Conservation (phyloP, 2,888 invertebrate species). For the Baronia brevicornis region DNA sequence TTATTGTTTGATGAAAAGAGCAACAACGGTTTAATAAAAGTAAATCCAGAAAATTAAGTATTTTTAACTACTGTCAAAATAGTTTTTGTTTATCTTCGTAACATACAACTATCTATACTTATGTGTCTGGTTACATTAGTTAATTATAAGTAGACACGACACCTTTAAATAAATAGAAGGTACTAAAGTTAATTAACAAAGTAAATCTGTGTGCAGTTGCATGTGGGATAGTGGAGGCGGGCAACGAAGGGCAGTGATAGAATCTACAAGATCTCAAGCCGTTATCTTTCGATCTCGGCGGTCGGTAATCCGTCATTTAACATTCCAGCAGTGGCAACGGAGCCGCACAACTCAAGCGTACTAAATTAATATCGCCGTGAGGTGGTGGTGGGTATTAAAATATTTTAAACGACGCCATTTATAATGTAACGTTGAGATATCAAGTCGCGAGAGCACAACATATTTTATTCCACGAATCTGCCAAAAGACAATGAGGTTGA, state of each 20-base stretch:
- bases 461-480: conserved; percentile 74
- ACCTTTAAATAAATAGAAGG: too few species aligned
- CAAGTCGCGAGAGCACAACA: conserved; percentile 66
- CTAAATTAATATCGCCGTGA: conserved; percentile 72
- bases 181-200: not conserved
- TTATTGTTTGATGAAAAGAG: too few species aligned
- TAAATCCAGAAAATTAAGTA: too few species aligned
- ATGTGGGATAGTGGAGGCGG: conserved; percentile 13
- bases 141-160: too few species aligned
- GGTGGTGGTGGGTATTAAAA: conserved; percentile 73
- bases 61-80: too few species aligned
- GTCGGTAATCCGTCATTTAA: conserved; percentile 73
- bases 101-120: too few species aligned
- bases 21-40: too few species aligned
- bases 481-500: conserved; percentile 75
- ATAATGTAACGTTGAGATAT: conserved; percentile 71
- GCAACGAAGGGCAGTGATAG: conserved; percentile 41
- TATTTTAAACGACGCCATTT: conserved; percentile 74
- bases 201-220: conserved; percentile 14
- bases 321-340: conserved; percentile 68
- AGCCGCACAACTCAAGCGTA: conserved; percentile 67
- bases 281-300: conserved; percentile 65
- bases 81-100: too few species aligned
- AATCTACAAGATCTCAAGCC: conserved; percentile 48
- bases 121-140: too few species aligned